Conservation (phyloP, 2,113 vertebrate genomes). For the Holacanthus passer region DNA sequence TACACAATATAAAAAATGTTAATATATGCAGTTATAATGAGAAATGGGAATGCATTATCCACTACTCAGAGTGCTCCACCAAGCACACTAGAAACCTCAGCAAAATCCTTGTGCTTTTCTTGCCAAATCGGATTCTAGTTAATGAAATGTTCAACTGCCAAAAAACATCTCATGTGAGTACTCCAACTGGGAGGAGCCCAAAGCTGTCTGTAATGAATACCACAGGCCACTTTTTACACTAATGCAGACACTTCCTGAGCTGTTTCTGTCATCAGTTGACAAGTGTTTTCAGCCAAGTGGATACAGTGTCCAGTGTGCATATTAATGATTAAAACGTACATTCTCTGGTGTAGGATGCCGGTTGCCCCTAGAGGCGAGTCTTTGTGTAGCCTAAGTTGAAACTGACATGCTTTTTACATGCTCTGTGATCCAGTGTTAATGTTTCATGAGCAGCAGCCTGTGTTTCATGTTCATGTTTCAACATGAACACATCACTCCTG, state of each 20-base stretch:
- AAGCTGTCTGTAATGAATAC: slow-evolving; percentile 27
- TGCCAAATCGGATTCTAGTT: slow-evolving; percentile 52
- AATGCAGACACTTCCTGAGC: slow-evolving; percentile 28
- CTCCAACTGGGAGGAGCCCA: slow-evolving; percentile 26
- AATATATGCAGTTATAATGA: slow-evolving; percentile 60
- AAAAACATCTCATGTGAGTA: slow-evolving; percentile 38
- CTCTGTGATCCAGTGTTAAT: slow-evolving; percentile 72
- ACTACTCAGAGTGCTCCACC: slow-evolving; percentile 27
- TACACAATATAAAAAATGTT: slow-evolving; percentile 36
- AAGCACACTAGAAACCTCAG: slow-evolving; percentile 30
- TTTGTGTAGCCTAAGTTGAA: slow-evolving; percentile 41
- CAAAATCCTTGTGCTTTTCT: slow-evolving; percentile 41
- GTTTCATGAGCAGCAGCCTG: slow-evolving; percentile 65
- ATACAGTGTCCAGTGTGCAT: slow-evolving; percentile 49
- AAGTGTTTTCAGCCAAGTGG: slow-evolving; percentile 22
- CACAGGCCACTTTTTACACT: slow-evolving; percentile 35
- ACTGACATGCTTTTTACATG: slow-evolving; percentile 70
- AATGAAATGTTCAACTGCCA: slow-evolving; percentile 67
- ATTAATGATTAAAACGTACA: slow-evolving; percentile 57
- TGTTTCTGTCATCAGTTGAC: slow-evolving; percentile 16
- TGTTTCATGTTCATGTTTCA: slow-evolving; percentile 71
- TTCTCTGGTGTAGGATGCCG: slow-evolving; percentile 39
- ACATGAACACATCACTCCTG: slow-evolving; percentile 1
- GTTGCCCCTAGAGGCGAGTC: background rate
- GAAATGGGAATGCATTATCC: slow-evolving; percentile 43